A percentile compares a stretch with the other conserved stretches of the same genome.
Conservation (phyloP, 2,888 invertebrate genomes). For the Hipparchia semele region DNA sequence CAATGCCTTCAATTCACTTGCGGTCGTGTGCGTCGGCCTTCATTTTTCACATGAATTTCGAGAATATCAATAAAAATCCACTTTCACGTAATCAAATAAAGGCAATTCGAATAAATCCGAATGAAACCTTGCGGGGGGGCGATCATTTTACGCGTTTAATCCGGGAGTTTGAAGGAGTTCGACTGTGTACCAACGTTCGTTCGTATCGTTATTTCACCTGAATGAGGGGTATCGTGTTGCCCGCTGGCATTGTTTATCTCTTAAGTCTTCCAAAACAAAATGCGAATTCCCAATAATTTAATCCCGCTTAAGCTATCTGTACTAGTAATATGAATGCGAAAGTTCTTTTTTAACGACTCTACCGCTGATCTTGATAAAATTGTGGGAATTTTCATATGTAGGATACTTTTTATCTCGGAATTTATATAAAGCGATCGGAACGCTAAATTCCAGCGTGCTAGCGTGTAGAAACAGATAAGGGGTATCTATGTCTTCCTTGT, state of each 20-base stretch:
- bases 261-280: not conserved
- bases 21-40: too few relatives aligned
- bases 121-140: conserved; percentile 25
- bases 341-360: too few relatives aligned
- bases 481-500: too few relatives aligned
- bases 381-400: too few relatives aligned
- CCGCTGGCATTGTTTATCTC: conserved; percentile 23
- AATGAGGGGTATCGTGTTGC: conserved; percentile 30
- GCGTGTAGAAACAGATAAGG: too few relatives aligned
- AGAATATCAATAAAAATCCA: conserved; percentile 7
- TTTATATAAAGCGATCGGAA: too few relatives aligned
- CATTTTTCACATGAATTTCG: not conserved
- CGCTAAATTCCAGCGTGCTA: too few relatives aligned
- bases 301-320: too few relatives aligned
- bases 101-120: conserved; percentile 17
- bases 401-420: too few relatives aligned
- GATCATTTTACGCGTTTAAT: conserved; percentile 38
- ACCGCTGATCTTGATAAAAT: too few relatives aligned
- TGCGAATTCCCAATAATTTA: not conserved
- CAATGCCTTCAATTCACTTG: too few relatives aligned
- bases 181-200: conserved; percentile 33
- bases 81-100: conserved; percentile 11
- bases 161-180: conserved; percentile 34
- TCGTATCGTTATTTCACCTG: conserved; percentile 30
- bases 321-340: too few relatives aligned